Conservation (phyloP, 1,140 invertebrate genomes). For the Magallana ariakensis region DNA sequence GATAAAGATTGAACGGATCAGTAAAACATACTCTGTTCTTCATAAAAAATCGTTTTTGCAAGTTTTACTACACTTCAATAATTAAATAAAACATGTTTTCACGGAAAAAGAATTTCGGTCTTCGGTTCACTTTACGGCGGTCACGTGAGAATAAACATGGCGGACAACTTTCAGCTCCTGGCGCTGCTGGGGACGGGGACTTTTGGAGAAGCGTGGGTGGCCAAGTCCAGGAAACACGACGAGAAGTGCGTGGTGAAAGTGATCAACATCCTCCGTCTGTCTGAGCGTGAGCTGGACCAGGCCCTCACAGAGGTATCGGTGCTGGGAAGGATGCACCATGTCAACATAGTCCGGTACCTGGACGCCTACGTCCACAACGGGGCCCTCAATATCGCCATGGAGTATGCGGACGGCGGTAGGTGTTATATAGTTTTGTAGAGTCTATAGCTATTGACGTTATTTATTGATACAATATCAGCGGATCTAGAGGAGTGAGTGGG, state of each 20-base stretch:
- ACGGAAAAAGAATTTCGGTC: no score
- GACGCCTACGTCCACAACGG: constrained; percentile 79
- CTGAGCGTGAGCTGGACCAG: constrained; percentile 81
- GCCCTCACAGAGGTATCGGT: constrained; percentile 78
- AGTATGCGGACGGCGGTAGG: constrained; percentile 82
- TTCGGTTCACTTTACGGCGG: no score
- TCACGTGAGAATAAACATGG: constrained; percentile 60
- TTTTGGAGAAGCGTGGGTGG: constrained; percentile 84
- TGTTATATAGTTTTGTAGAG: background rate
- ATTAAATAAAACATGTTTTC: no score
- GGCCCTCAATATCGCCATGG: constrained; percentile 81
- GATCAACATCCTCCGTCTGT: constrained; percentile 78
- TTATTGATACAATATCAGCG: no score
- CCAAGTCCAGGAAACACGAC: constrained; percentile 80
- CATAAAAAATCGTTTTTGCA: no score
- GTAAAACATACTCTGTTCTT: no score
- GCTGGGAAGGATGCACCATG: constrained; percentile 80
- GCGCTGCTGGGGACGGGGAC: constrained; percentile 82
- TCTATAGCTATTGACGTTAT: background rate
- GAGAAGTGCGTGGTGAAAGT: constrained; percentile 84
- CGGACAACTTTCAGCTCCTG: constrained; percentile 66
- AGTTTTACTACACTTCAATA: no score
- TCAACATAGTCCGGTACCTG: constrained; percentile 80
- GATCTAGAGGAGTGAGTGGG: no score
- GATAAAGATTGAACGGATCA: no score